Base-by-base conservation (phyloP, 2,113 vertebrate species). In the Sclerurus mexicanus region DNA sequence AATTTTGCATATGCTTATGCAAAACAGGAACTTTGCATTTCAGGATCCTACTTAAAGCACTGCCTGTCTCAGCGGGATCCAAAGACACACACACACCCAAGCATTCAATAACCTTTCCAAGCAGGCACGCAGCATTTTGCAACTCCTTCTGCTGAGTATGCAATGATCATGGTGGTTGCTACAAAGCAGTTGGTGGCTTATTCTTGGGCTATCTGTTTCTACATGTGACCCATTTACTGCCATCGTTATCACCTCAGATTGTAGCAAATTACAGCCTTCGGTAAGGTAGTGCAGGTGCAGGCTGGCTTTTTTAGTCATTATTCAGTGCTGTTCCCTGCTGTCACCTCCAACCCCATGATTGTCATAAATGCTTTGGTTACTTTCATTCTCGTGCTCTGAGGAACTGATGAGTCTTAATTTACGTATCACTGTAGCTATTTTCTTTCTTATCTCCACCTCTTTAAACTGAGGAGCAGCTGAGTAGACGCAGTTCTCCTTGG, bases 131-230 rank as follows among this genome's bases (percentile, higher is more conserved):
- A 80, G 76, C 74, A 42, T 92, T 94, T 96, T 52, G 22, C 59
- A 94, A 78, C 90, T 84, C 75, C 63, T 95, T 85, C 93, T 97
- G 94, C 96, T 96, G 94, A 95, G 97, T 97, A 74, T 63, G 89
- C 96, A 97, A 93, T 79, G 88, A 92, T 89, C 60, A 90, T 71
- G 80, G 87, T 93, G 97, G 97, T 98, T 98, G 96, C 98, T 97
- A 93, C 96, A 79, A 98, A 98, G 97, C 97, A 95, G 97, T 97
- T 85, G 97, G 98, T 98, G 98, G 97, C 97, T 98, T 98, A 98
- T 98, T 98, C 98, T 98, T 98, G 98, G 98, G 98, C 97, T 97
- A 37, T 93, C 93, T 95, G 90, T 97, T 97, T 97, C 96, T 94
- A 89, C 96, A 95, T 97, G 97, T 97, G 95, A 97, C 96, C 97